Conservation (phyloP, 1,140 invertebrate species). For the Neodiprion fabricii region DNA sequence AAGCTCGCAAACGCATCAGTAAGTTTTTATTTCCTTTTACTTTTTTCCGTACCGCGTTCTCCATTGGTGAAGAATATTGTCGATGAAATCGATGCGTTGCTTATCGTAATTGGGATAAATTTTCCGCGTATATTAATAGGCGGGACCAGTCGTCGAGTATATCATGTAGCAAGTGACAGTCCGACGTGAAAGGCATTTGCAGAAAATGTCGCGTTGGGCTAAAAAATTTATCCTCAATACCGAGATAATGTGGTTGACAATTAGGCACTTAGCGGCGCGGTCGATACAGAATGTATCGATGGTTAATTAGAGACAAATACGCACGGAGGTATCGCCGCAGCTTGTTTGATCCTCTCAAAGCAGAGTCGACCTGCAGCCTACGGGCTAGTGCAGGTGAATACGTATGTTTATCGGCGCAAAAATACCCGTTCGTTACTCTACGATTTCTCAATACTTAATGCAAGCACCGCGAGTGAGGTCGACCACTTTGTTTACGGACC, state of each 20-base stretch:
- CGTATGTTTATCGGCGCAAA: too few relatives aligned
- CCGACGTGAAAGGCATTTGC: background rate
- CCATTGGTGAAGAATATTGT: background rate
- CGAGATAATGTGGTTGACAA: too few relatives aligned
- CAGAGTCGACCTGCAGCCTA: background rate
- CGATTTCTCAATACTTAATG: too few relatives aligned
- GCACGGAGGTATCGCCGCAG: background rate
- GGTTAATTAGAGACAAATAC: background rate
- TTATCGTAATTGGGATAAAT: background rate
- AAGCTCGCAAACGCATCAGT: slow-evolving; percentile 86
- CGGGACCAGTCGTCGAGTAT: background rate
- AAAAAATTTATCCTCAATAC: too few relatives aligned
- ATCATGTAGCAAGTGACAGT: background rate
- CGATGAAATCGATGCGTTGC: background rate
- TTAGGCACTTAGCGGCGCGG: background rate
- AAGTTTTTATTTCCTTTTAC: slow-evolving; percentile 55
- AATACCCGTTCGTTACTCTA: too few relatives aligned
- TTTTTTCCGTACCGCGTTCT: too few relatives aligned
- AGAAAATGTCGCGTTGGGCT: background rate
- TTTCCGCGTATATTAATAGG: too few relatives aligned
- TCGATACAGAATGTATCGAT: background rate
- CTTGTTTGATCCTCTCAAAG: background rate
- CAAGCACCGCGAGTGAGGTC: background rate
- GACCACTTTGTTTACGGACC: slow-evolving; percentile 7
- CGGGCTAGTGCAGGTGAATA: background rate